These are phyloP conservation scores for Drosophila aff. DNA, from an alignment of 1,140 invertebrate genomes.

Conservation along the genomic window DNA sequence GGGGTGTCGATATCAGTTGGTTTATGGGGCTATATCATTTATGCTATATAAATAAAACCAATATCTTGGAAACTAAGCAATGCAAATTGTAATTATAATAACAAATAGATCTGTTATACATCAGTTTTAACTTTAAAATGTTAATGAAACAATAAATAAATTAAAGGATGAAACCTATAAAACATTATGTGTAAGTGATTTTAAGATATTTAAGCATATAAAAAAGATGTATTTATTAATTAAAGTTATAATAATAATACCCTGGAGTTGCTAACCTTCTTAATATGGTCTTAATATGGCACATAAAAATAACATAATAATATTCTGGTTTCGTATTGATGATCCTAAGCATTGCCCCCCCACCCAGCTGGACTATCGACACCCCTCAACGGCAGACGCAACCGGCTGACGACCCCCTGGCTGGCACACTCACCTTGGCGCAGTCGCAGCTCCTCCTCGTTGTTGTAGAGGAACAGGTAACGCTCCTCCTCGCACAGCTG, in stretches of 20 bases:
- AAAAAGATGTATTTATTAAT: background rate
- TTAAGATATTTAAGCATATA: too few relatives aligned
- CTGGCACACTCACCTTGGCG: constrained; percentile 89
- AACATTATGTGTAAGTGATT: background rate
- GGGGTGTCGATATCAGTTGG: constrained; percentile 15
- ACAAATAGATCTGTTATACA: background rate
- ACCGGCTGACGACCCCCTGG: background rate
- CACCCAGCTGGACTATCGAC: constrained; percentile 1
- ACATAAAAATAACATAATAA: background rate
- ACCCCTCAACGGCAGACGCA: constrained; percentile 8
- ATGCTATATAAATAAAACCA: too few relatives aligned
- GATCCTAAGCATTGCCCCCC: background rate
- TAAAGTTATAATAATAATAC: too few relatives aligned
- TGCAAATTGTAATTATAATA: too few relatives aligned
- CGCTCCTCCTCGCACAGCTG: constrained; percentile 95
- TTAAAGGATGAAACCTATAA: background rate
- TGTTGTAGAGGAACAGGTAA: constrained; percentile 93
- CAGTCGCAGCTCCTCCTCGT: constrained; percentile 93
- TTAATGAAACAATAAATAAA: too few relatives aligned
- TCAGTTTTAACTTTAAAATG: too few relatives aligned
- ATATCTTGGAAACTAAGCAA: background rate
- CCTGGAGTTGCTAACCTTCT: background rate
- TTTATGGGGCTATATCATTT: background rate
- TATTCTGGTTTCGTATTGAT: background rate
- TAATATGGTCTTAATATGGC: too few relatives aligned